phyloP scores from a whole-genome alignment of 2,113 vertebrate genomes.

The Vimba vimba region DNA sequence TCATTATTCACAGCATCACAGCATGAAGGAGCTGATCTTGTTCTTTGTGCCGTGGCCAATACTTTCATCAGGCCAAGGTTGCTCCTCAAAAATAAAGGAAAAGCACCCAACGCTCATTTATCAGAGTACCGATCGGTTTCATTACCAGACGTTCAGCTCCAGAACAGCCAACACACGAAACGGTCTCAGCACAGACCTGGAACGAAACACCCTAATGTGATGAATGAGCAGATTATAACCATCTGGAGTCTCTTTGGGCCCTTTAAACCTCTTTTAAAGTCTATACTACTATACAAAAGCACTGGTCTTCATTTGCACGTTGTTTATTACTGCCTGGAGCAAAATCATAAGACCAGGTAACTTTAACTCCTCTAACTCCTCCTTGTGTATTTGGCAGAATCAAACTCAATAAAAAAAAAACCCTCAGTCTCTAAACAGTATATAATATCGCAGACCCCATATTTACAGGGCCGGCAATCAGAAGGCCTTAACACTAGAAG shows the following conservation, averaged over 20 bases:
- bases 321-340: not conserved
- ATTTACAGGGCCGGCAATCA: not conserved
- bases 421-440: not conserved
- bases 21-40: constrained; percentile 10
- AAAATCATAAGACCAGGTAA: constrained; percentile 46
- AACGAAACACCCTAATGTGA: not conserved
- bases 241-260: not conserved
- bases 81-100: not conserved
- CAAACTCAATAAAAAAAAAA: constrained; percentile 22
- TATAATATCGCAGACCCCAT: not conserved
- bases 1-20: constrained; percentile 20
- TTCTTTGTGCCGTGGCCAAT: not conserved
- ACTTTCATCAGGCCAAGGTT: constrained; percentile 8
- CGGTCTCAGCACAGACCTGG: not conserved
- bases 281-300: constrained; percentile 1
- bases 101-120: not conserved
- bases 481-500: constrained; percentile 2
- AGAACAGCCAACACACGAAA: not conserved
- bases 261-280: not conserved
- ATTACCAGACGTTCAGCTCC: not conserved
- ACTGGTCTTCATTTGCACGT: constrained; percentile 47
- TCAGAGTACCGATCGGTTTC: not conserved
- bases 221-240: not conserved
- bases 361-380: not conserved
- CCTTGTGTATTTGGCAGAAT: constrained; percentile 40